Percentiles rank a stretch among this genome's conserved stretches.
Conservation (phyloP, 2,888 invertebrate species). For the Clepsis dumicolana region DNA sequence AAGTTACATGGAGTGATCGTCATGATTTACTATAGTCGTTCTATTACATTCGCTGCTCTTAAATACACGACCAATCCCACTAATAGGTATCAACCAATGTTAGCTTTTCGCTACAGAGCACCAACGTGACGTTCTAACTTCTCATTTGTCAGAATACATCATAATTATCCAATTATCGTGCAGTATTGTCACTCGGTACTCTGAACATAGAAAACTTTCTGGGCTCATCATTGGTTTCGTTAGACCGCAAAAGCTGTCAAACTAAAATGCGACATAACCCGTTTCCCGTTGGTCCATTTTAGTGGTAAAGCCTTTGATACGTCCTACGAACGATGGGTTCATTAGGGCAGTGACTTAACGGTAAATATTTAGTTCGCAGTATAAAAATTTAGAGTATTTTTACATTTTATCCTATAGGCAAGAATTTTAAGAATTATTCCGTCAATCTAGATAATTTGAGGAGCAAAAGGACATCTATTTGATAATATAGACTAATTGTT, state of each 20-base stretch:
- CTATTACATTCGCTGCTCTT: not conserved
- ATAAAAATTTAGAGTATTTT: constrained; percentile 62
- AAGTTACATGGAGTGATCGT: too few relatives aligned
- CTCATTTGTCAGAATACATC: not conserved
- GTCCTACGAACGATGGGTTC: not conserved
- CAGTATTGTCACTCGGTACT: not conserved
- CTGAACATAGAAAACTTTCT: not conserved
- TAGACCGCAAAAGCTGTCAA: not conserved
- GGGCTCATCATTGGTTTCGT: not conserved
- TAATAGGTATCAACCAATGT: not conserved
- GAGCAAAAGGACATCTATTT: constrained; percentile 32
- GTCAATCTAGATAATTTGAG: constrained; percentile 22
- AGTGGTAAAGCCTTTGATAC: not conserved
- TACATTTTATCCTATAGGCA: constrained; percentile 59
- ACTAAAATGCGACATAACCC: not conserved
- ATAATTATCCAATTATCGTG: not conserved
- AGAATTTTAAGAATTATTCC: constrained; percentile 52
- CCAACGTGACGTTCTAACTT: not conserved
- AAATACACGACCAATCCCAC: not conserved
- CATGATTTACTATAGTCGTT: not conserved
- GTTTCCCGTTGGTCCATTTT: constrained; percentile 1
- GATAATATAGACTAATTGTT: constrained; percentile 33
- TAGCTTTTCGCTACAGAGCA: not conserved
- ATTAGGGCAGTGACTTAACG: constrained; percentile 61
- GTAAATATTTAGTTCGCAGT: constrained; percentile 54